These are phyloP conservation scores for Physella acuta DNA, from an alignment of 1,140 invertebrate species.

Conservation along the genomic window DNA sequence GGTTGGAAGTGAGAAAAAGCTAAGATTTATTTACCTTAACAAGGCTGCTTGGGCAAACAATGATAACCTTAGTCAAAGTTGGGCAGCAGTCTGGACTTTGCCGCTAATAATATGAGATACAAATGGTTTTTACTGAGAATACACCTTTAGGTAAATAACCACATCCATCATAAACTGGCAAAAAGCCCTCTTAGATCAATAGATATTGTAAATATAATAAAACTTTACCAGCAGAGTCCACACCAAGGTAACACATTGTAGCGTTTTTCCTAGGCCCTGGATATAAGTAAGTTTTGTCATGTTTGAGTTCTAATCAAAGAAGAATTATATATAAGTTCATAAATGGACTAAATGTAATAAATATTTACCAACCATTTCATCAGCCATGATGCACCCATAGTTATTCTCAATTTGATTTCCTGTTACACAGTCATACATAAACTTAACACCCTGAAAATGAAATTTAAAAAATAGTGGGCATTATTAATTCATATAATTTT, in stretches of 20 bases:
- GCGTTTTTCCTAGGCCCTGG: conserved; percentile 83
- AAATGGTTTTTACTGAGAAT: neutral
- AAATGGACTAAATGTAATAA: too few relatives aligned
- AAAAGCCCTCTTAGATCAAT: too few relatives aligned
- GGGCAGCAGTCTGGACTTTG: conserved; percentile 70
- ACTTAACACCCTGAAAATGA: conserved; percentile 80
- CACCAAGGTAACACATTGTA: conserved; percentile 95
- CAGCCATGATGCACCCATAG: conserved; percentile 97
- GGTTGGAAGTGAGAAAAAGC: too few relatives aligned
- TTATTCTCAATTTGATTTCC: conserved; percentile 84
- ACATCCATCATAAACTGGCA: neutral
- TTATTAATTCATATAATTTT: too few relatives aligned
- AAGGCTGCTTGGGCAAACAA: conserved; percentile 94
- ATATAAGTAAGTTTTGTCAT: too few relatives aligned
- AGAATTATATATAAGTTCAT: too few relatives aligned
- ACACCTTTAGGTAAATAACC: too few relatives aligned
- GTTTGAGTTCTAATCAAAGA: too few relatives aligned
- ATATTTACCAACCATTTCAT: conserved; percentile 85
- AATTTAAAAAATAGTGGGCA: too few relatives aligned
- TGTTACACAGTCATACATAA: conserved; percentile 99
- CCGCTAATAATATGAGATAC: conserved; percentile 49
- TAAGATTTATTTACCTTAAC: conserved; percentile 87
- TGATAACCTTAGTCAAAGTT: conserved; percentile 86
- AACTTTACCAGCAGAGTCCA: conserved; percentile 90
- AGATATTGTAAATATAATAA: neutral